Evolutionary conservation across 2,797 vertebrate species (phyloP), one percentile per base, ranked within the genome.

Genomic region (Tarsius wallacei): DNA sequence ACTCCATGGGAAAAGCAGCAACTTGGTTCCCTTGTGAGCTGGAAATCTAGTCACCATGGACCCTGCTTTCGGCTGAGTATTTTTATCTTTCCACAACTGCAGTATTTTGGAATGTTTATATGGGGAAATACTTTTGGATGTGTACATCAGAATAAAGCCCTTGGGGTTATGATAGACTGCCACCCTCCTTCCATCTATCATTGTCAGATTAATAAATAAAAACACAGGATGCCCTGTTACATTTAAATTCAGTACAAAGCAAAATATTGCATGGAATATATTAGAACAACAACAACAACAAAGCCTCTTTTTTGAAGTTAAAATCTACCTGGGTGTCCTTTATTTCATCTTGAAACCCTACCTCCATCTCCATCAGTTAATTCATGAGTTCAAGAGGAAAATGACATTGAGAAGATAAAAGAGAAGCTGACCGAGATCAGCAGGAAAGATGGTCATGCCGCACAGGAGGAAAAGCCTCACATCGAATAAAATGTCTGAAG

Each of bases 231-330:
- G 55, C 5, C 5, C 3, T 53, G 4, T 89, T 84, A 74, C 17
- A 77, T 87, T 77, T 73, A 78, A 64, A 87, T 80, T 66, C 90
- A 42, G 59, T 49, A 47, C 66, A 84, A 83, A 92, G 66, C 24
- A 36, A 59, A 86, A 78, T 71, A 83, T 61, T 66, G 1, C 36
- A 61, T 57, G 16, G 26, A 10, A 31, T 19, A 91, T 77, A 63
- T 4, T 70, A 70, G 12, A 71, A 66, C 19, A 36, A 10, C 14
- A 28, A 42, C 22, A 73, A 53, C 11, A 19, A 13, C 2, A 49
- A 16, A 49, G 4, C 8, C 24, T 28, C 7, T 16, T 64, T 77
- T 66, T 76, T 64, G 1, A 86, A 90, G 59, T 42, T 55, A 57
- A 82, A 10, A 73, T 4, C 53, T 61, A 73, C 71, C 10, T 88